Evolutionary conservation across 2,888 invertebrate species (phyloP).

Genomic region (Merodon equestris): DNA sequence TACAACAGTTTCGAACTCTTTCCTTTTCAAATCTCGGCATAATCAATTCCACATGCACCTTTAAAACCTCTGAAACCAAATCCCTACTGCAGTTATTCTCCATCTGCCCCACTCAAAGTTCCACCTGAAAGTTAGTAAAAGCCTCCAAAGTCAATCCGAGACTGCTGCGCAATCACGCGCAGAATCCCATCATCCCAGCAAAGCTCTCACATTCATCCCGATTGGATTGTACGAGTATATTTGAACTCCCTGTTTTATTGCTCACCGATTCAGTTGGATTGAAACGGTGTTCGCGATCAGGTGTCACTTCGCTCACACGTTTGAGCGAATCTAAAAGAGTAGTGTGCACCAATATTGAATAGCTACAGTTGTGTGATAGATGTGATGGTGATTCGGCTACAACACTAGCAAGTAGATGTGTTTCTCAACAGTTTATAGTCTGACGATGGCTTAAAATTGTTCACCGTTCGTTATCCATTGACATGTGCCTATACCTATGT

Average conservation of each 20-base stretch:
- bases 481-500: slow-evolving; percentile 35
- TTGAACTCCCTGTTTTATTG: slow-evolving; percentile 13
- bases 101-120: no score
- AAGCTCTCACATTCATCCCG: slow-evolving; percentile 1
- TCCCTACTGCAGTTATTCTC: no score
- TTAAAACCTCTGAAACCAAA: no score
- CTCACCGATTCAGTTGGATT: slow-evolving; percentile 44
- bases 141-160: background rate
- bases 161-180: slow-evolving; percentile 14
- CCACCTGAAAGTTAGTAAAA: background rate
- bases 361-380: no score
- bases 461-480: slow-evolving; percentile 24
- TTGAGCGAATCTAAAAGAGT: no score
- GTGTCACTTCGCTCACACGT: slow-evolving; percentile 6
- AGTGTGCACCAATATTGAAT: no score
- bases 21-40: no score
- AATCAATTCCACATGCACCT: no score
- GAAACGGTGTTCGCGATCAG: slow-evolving; percentile 42
- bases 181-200: slow-evolving; percentile 9
- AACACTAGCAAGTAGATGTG: no score
- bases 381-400: no score
- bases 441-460: background rate
- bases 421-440: no score
- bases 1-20: no score
- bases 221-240: background rate